Evolutionary conservation across 1,140 invertebrate species (phyloP), one percentile per base, ranked within the genome.

Genomic region (Papilio polytes): DNA sequence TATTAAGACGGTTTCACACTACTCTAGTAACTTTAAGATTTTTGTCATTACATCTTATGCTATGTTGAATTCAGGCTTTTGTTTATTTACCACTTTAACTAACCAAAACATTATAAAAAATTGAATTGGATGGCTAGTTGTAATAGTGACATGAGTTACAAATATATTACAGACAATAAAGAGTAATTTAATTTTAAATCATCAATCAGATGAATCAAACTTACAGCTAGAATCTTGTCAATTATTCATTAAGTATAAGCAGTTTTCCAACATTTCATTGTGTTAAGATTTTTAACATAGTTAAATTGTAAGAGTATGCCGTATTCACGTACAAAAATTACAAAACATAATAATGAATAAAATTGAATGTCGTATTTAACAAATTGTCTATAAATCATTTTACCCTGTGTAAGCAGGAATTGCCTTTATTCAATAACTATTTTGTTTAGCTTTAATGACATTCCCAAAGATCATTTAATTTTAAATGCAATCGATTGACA

Each of bases 401-500:
- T 7, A 41, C 0, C 36, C 36, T 8, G 7, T 41, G 36, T 0
- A 6, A 8, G 7, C 3, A 3, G 0, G 36, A 41, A 8, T 41
- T 41, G 36, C 36, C 36, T 8, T 41, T 41, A 70, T 31, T 70
- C 1, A 70, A 70, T 18, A 70, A 70, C 15, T 20, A 13, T 44
- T 10, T n/a, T n/a, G 20, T 46, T 20, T 41, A 46, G 1, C 1
- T 73, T 41, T 73, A 73, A 73, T 20, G 41, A 46, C 1, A 41
- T 20, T 46, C 4, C 46, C 15, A 73, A 8, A 41, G 13, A 20
- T 44, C 7, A 36, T 31, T 41, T 78, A 7, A 51, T 31, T 78
- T 59, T 26, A 26, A 26, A 36, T 78, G 74, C 74, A 78, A 26
- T 1, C 18, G 31, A 59, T n/a, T 78, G 74, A 78, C 51, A 78